Base-by-base conservation (phyloP, 2,113 vertebrate genomes). In the Monarcha castaneiventris region DNA sequence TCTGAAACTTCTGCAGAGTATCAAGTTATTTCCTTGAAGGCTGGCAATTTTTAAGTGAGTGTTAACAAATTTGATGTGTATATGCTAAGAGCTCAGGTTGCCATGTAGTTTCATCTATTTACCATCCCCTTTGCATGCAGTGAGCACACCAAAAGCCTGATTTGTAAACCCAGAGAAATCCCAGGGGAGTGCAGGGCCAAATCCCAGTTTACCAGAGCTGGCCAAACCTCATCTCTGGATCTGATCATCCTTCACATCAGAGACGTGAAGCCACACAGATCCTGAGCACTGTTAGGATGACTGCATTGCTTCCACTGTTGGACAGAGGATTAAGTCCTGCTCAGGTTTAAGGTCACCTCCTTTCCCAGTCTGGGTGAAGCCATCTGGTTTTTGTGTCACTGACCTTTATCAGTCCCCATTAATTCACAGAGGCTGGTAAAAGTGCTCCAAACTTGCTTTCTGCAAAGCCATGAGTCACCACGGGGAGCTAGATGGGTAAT, bases 321-420 rank as follows among this genome's bases (percentile, higher is more conserved):
- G 49, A 56, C n/a, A 76, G 69, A 84, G 56, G 51, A 96, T 88
- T 94, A 93, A 96, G 69, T 81, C 73, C 61, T 84, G 69, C 39
- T 87, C 68, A 89, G 93, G 74, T 94, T 94, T 87, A 94, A 95
- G 88, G 92, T 93, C 86, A 66, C 66, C 61, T 92, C 64, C 64
- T 90, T 76, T 75, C 66, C 44, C 49, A 41, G 77, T 14, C 69
- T 58, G 49, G 2, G 3, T 77, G 52, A 94, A 88, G 48, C 67
- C 90, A 86, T 84, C 76, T 90, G 93, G 4, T 44, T 87, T 88
- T 90, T 94, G 54, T 87, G 80, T 37, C 58, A 33, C 92, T 96
- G 93, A 93, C 92, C 90, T 93, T 95, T 93, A 88, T 61, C 80
- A 56, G 66, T 25, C 3, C 3, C 33, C 69, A 82, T 84, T 86